These are phyloP conservation scores for Papilio elwesi DNA, from an alignment of 2,888 invertebrate genomes.

Conservation along the genomic window DNA sequence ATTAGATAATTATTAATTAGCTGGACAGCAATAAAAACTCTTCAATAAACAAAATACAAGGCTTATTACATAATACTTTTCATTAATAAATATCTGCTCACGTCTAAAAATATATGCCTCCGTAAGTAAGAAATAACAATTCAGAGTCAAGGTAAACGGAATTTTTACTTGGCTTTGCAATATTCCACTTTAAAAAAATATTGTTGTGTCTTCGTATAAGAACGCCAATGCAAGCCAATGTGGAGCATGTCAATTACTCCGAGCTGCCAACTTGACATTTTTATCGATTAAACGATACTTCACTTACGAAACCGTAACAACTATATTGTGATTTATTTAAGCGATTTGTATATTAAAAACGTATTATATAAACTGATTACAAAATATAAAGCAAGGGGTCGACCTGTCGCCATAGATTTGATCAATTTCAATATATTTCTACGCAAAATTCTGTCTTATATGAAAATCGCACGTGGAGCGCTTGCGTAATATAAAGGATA, in stretches of 20 bases:
- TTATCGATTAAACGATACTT: constrained; percentile 34
- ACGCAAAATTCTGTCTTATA: no score
- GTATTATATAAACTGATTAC: no score
- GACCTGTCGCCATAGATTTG: not conserved
- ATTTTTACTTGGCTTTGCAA: not conserved
- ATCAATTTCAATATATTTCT: no score
- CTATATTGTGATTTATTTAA: constrained; percentile 2
- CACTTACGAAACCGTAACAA: not conserved
- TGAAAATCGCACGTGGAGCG: no score
- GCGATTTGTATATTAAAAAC: not conserved
- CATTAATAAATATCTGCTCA: constrained; percentile 11
- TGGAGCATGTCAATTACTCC: constrained; percentile 23
- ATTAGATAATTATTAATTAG: not conserved
- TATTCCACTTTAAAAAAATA: constrained; percentile 11
- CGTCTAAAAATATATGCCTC: constrained; percentile 5
- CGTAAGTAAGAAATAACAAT: constrained; percentile 9
- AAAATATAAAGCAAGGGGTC: no score
- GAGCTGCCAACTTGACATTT: constrained; percentile 28
- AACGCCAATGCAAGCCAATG: constrained; percentile 24
- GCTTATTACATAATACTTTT: constrained; percentile 14
- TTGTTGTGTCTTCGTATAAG: constrained; percentile 20
- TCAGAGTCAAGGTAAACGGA: constrained; percentile 30
- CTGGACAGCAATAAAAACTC: not conserved
- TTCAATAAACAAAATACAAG: constrained; percentile 2
- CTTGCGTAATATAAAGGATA: no score